phyloP scores from a whole-genome alignment of 2,797 vertebrate genomes.

The Atherinosoma microstoma region DNA sequence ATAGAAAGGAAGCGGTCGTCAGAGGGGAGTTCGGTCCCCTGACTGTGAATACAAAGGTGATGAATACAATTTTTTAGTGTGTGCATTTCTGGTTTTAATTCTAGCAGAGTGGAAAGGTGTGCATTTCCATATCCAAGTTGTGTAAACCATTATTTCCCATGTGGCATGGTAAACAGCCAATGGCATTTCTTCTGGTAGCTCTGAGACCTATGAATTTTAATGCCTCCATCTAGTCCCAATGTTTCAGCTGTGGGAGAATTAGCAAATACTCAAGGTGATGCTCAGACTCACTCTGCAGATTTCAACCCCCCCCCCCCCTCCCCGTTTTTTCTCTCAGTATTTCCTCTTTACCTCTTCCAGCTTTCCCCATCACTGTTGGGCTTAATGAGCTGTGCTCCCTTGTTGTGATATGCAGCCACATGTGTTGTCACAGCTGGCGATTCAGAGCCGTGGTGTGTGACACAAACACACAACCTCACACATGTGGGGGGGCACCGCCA shows the following conservation, averaged over 20 bases:
- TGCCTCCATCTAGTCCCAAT: constrained; percentile 44
- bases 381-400: constrained; percentile 73
- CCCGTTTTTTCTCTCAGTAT: constrained; percentile 8
- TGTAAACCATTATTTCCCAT: constrained; percentile 74
- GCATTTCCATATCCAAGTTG: constrained; percentile 71
- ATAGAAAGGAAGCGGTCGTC: constrained; percentile 8
- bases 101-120: constrained; percentile 50
- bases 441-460: constrained; percentile 25
- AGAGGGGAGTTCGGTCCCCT: constrained; percentile 25
- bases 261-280: constrained; percentile 58
- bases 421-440: constrained; percentile 65
- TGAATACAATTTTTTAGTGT: constrained; percentile 61
- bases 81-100: constrained; percentile 67
- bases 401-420: constrained; percentile 59
- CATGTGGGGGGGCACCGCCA: constrained; percentile 38
- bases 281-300: constrained; percentile 50
- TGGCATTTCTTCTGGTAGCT: constrained; percentile 53
- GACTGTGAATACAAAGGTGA: constrained; percentile 39
- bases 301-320: constrained; percentile 15
- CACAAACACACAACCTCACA: constrained; percentile 35
- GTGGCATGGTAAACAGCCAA: constrained; percentile 70
- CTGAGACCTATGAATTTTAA: constrained; percentile 66
- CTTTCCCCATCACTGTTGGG: constrained; percentile 31
- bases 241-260: constrained; percentile 55
- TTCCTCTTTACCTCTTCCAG: constrained; percentile 24